Conservation (phyloP, 2,888 invertebrate species). For the Drosophila diplacantha region DNA sequence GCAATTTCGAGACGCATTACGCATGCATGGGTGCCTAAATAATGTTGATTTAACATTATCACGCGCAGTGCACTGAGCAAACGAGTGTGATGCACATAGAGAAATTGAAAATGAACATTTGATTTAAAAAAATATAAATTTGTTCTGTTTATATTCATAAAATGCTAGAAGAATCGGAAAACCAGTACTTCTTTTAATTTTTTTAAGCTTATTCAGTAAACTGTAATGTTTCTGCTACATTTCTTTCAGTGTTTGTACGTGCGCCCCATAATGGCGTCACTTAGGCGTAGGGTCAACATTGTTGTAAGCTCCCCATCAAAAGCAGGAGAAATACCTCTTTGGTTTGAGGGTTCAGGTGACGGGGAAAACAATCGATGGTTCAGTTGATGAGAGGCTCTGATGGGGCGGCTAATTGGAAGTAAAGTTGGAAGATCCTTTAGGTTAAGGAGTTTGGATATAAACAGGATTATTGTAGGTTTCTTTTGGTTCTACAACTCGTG, state of each 20-base stretch:
- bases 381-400: not conserved
- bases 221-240: rapidly evolving
- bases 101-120: too few species aligned
- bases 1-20: conserved; percentile 72
- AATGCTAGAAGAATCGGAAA: not conserved
- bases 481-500: too few species aligned
- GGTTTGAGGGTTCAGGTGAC: conserved; percentile 1
- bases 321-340: conserved; percentile 14
- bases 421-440: conserved; percentile 1
- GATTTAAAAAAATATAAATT: too few species aligned
- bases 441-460: not conserved
- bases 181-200: too few species aligned
- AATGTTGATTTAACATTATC: conserved; percentile 77
- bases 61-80: conserved; percentile 43
- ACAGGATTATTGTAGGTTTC: too few species aligned
- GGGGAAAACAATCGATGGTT: conserved; percentile 30
- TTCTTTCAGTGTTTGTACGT: conserved; percentile 9
- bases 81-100: conserved; percentile 1
- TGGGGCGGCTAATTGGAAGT: conserved; percentile 27
- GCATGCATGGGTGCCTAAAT: conserved; percentile 76
- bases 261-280: conserved; percentile 29
- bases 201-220: too few species aligned
- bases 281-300: conserved; percentile 46
- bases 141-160: too few species aligned
- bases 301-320: conserved; percentile 29